Percentiles rank a stretch among this genome's conserved stretches.
Evolutionary conservation across 1,140 invertebrate species (phyloP).

Genomic region (Amyelois transitella): DNA sequence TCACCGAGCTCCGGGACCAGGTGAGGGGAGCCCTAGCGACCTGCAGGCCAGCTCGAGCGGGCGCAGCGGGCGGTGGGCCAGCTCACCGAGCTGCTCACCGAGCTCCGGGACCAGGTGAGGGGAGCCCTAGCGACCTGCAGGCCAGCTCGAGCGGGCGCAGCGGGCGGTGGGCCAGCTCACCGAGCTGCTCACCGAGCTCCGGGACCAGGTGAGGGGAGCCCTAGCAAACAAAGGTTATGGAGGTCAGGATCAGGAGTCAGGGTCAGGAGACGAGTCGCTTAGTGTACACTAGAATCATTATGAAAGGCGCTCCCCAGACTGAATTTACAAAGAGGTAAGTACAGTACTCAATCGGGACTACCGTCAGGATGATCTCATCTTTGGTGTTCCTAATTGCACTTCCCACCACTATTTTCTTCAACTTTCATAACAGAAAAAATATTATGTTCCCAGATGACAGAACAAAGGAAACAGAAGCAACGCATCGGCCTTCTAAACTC

Average conservation of each 20-base stretch:
- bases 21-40: slow-evolving; percentile 79
- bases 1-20: slow-evolving; percentile 93
- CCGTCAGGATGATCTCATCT: no score
- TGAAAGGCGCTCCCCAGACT: no score
- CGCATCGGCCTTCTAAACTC: slow-evolving; percentile 89
- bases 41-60: slow-evolving; percentile 90
- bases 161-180: slow-evolving; percentile 47
- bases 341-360: no score
- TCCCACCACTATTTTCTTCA: no score
- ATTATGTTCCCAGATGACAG: slow-evolving; percentile 83
- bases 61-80: slow-evolving; percentile 88
- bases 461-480: slow-evolving; percentile 95
- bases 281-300: no score
- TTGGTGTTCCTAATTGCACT: no score
- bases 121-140: no score
- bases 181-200: not conserved
- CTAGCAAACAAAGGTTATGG: no score
- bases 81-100: slow-evolving; percentile 89
- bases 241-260: no score
- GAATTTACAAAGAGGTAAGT: no score
- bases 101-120: slow-evolving; percentile 91
- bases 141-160: slow-evolving; percentile 89
- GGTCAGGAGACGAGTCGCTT: no score
- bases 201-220: slow-evolving; percentile 9
- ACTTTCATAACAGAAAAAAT: no score